Evolutionary conservation across 2,888 invertebrate genomes (phyloP).

Genomic region (Odontocerum albicorne): DNA sequence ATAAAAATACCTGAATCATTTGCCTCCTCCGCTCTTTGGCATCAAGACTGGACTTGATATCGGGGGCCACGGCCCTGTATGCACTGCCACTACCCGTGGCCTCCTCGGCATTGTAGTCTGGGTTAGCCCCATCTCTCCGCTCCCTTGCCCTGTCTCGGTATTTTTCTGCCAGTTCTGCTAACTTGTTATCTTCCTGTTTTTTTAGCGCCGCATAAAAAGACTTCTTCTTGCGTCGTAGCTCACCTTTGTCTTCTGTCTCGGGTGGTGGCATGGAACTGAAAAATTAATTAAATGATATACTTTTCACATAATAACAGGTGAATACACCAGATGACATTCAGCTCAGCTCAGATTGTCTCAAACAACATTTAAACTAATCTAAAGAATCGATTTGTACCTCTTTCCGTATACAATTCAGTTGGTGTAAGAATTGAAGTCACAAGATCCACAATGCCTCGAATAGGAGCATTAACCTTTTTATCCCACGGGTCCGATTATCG

Average conservation of each 20-base stretch:
- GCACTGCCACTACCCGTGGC: constrained; percentile 82
- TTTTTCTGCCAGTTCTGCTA: constrained; percentile 91
- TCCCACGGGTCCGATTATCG: too few relatives aligned
- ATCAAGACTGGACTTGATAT: constrained; percentile 90
- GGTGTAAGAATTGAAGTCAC: too few relatives aligned
- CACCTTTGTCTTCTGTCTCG: constrained; percentile 73
- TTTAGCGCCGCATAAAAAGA: constrained; percentile 93
- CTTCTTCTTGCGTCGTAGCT: constrained; percentile 88
- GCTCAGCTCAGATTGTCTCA: too few relatives aligned
- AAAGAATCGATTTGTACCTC: too few relatives aligned
- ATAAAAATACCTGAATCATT: constrained; percentile 72
- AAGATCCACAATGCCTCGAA: too few relatives aligned
- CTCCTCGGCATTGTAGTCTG: constrained; percentile 65
- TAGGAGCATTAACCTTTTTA: too few relatives aligned
- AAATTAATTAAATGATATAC: neutral
- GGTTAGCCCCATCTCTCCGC: constrained; percentile 80
- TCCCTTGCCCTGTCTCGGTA: constrained; percentile 92
- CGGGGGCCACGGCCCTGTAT: constrained; percentile 94
- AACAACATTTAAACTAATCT: too few relatives aligned
- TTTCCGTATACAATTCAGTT: too few relatives aligned
- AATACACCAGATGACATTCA: too few relatives aligned
- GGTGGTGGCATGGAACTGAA: constrained; percentile 47
- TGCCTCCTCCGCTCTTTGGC: constrained; percentile 93
- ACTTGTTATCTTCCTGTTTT: constrained; percentile 92
- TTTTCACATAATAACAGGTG: too few relatives aligned